Conservation (phyloP, 2,113 vertebrate genomes). For the Myiagra hebetior region DNA sequence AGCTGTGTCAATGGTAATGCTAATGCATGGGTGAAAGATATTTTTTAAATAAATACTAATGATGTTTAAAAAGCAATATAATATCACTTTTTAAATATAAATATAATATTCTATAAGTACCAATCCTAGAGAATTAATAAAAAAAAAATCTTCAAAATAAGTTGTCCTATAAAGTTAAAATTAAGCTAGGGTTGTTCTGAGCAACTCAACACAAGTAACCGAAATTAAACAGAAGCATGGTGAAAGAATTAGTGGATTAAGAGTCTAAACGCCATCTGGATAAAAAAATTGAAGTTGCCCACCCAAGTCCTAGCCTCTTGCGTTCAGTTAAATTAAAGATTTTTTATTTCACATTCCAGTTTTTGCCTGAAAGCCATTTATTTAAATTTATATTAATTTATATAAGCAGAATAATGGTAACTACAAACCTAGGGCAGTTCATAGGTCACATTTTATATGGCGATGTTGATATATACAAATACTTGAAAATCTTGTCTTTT, state of each 20-base stretch:
- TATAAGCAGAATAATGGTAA: neutral
- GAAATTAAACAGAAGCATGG: neutral
- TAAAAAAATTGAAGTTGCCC: neutral
- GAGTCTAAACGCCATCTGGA: neutral
- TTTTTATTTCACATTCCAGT: neutral
- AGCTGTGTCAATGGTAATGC: neutral
- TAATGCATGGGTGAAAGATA: neutral
- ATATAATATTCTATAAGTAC: neutral
- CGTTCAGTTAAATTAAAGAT: neutral
- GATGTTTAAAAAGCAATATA: neutral
- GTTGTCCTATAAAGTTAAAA: neutral
- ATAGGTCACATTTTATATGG: neutral
- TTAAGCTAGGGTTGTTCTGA: neutral
- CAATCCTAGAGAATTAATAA: neutral
- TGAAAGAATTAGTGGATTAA: neutral
- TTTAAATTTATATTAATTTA: neutral
- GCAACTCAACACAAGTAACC: fast-evolving
- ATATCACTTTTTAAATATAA: neutral
- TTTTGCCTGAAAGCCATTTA: neutral
- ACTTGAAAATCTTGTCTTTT: neutral
- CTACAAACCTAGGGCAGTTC: neutral
- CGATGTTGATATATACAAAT: neutral
- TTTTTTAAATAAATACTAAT: neutral
- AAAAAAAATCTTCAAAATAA: neutral
- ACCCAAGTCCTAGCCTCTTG: neutral